Percentiles rank a stretch among this genome's conserved stretches.
phyloP scores from a whole-genome alignment of 2,113 vertebrate genomes.

The Perca flavescens region DNA sequence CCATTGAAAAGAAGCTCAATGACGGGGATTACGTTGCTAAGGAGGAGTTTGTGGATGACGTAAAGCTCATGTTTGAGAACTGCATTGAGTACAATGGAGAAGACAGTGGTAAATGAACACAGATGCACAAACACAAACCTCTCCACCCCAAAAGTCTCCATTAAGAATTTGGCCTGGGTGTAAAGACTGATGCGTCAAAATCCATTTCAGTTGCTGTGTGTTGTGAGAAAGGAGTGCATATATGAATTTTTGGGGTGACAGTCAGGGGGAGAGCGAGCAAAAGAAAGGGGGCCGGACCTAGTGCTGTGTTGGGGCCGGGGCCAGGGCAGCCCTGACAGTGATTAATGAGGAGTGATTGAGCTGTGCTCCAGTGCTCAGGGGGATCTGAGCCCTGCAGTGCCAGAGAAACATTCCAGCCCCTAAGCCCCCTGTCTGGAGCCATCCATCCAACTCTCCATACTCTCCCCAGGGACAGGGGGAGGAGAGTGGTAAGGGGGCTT shows the following conservation, averaged over 20 bases:
- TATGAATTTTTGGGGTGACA: conserved; percentile 30
- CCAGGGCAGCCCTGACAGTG: conserved; percentile 81
- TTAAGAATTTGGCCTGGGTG: neutral
- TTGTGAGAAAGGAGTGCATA: conserved; percentile 41
- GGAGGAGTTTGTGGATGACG: conserved; percentile 94
- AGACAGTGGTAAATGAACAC: conserved; percentile 90
- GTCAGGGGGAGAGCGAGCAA: conserved; percentile 30
- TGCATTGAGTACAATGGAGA: conserved; percentile 97
- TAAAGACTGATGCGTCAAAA: neutral
- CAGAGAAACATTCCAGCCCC: conserved; percentile 84
- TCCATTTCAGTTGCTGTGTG: neutral
- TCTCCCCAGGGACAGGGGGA: conserved; percentile 71
- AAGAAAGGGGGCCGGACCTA: conserved; percentile 57
- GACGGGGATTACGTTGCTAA: conserved; percentile 93
- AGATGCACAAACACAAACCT: conserved; percentile 7
- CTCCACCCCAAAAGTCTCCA: neutral
- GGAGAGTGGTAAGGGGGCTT: conserved; percentile 51
- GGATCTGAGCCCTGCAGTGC: conserved; percentile 78
- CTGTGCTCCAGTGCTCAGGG: conserved; percentile 79
- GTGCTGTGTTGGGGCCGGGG: conserved; percentile 64
- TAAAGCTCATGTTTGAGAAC: conserved; percentile 99
- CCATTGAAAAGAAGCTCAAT: conserved; percentile 95
- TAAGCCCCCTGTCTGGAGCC: conserved; percentile 83
- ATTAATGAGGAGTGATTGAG: conserved; percentile 88
- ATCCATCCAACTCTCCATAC: conserved; percentile 83